Conservation (phyloP, 2,888 invertebrate species). For the Opisthograptis luteolata region DNA sequence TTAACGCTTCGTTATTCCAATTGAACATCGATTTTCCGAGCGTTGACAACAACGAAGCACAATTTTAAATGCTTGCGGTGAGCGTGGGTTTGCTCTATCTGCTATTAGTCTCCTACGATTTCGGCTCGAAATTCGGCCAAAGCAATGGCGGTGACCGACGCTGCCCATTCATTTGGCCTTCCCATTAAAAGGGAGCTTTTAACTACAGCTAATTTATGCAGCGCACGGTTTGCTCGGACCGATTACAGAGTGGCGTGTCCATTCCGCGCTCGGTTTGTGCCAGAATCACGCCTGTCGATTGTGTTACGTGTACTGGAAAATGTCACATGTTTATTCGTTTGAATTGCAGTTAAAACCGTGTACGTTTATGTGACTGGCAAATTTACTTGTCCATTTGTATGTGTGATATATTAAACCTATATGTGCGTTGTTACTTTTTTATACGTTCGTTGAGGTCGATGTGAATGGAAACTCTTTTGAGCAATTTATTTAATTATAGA, state of each 20-base stretch:
- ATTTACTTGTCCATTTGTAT: slow-evolving; percentile 1
- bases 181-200: slow-evolving; percentile 80
- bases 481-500: no score
- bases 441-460: no score
- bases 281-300: slow-evolving; percentile 66
- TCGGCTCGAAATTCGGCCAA: slow-evolving; percentile 48
- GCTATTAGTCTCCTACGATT: slow-evolving; percentile 56
- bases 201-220: slow-evolving; percentile 81
- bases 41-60: slow-evolving; percentile 50
- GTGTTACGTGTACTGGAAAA: slow-evolving; percentile 60
- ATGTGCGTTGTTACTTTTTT: neutral
- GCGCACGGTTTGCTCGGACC: slow-evolving; percentile 73
- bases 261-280: slow-evolving; percentile 55
- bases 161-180: slow-evolving; percentile 76
- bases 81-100: slow-evolving; percentile 47
- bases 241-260: slow-evolving; percentile 77
- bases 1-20: slow-evolving; percentile 39
- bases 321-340: slow-evolving; percentile 60
- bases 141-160: slow-evolving; percentile 50
- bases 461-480: no score
- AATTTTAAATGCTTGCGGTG: slow-evolving; percentile 67
- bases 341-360: slow-evolving; percentile 35
- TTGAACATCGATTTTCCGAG: slow-evolving; percentile 49
- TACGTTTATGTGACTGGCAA: slow-evolving; percentile 12
- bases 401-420: neutral